Conservation (phyloP, 2,113 vertebrate genomes). For the Panthera tigris region DNA sequence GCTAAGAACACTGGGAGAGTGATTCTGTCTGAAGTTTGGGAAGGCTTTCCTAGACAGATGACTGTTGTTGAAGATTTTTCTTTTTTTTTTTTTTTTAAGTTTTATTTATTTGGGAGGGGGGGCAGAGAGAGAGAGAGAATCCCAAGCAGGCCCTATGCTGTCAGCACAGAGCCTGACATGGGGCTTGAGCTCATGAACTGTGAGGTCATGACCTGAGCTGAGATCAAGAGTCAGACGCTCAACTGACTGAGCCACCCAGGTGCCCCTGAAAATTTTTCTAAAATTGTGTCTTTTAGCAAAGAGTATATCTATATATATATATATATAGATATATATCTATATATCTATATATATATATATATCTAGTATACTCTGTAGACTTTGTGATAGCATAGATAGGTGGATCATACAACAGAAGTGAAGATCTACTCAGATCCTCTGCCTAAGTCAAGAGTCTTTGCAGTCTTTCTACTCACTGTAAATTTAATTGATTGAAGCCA, state of each 20-base stretch:
- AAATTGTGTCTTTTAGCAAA: slow-evolving; percentile 38
- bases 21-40: not conserved
- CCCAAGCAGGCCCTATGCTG: no score
- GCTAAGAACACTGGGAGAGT: not conserved
- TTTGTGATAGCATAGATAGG: not conserved
- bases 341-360: no score
- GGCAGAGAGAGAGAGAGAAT: no score
- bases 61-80: not conserved
- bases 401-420: not conserved
- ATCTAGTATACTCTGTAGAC: not conserved
- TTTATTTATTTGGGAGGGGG: no score
- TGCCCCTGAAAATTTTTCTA: not conserved
- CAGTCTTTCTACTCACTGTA: not conserved
- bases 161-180: no score
- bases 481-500: not conserved
- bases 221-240: no score
- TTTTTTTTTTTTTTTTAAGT: no score
- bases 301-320: not conserved
- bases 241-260: no score
- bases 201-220: no score
- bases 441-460: not conserved
- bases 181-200: no score
- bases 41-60: slow-evolving; percentile 28
- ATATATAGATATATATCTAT: no score
- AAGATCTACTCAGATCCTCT: not conserved